These are phyloP conservation scores for Salticus scenicus DNA, from an alignment of 2,888 invertebrate species.

Conservation along the genomic window DNA sequence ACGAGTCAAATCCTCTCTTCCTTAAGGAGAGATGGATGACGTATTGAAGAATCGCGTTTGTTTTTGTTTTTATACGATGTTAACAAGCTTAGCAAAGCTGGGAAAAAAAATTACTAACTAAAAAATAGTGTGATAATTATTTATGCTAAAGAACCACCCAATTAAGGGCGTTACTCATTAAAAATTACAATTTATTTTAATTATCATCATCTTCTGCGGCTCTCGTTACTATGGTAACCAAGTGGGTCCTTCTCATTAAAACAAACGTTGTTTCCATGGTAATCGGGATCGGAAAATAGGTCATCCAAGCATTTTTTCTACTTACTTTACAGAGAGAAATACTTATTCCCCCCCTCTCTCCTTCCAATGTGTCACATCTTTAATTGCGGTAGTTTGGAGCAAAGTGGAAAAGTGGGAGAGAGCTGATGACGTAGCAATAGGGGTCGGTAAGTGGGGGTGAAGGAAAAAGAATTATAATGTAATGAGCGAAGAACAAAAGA, in stretches of 20 bases:
- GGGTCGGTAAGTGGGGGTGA: slow-evolving; percentile 13
- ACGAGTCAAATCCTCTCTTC: neutral
- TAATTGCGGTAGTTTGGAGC: slow-evolving; percentile 66
- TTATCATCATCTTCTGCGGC: slow-evolving; percentile 46
- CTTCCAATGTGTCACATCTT: slow-evolving; percentile 60
- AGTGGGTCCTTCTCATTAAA: slow-evolving; percentile 59
- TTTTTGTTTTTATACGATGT: neutral
- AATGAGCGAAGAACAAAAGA: slow-evolving; percentile 70
- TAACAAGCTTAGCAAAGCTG: neutral
- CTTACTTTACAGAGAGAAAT: slow-evolving; percentile 42
- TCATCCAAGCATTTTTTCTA: slow-evolving; percentile 51
- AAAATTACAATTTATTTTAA: slow-evolving; percentile 68
- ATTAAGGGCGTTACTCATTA: slow-evolving; percentile 64
- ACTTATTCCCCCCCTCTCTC: slow-evolving; percentile 35
- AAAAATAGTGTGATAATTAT: slow-evolving; percentile 41
- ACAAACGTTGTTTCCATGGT: slow-evolving; percentile 60
- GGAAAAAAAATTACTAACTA: neutral
- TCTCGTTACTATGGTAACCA: slow-evolving; percentile 46
- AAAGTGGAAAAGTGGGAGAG: slow-evolving; percentile 26
- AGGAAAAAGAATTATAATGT: slow-evolving; percentile 68
- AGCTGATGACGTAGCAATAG: slow-evolving; percentile 57
- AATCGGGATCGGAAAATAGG: slow-evolving; percentile 49
- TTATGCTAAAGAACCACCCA: slow-evolving; percentile 51
- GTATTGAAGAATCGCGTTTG: neutral
- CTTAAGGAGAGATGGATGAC: neutral